Base-by-base conservation (phyloP, 1,140 invertebrate genomes). In the Rhizoglyphus robini region DNA sequence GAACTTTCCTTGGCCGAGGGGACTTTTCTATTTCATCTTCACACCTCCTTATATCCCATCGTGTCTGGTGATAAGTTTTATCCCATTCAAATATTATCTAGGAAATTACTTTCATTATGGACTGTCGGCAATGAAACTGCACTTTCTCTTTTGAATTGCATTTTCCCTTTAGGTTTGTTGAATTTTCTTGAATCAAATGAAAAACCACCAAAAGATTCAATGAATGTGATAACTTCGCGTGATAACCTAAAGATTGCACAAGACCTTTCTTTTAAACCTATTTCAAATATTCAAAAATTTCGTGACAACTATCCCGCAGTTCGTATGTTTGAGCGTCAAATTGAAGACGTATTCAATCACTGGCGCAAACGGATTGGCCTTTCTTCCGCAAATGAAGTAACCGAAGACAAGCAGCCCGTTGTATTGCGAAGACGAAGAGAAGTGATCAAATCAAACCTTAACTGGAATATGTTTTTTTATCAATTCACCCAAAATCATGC, bases 101-200 rank as follows among this genome's bases (percentile, higher is more conserved):
- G 96, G 15, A 93, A 97, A 78, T 78, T 99, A n/a, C 88, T 99
- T 62, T 88, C 88, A 20, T 79, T 99, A n/a, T 99, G 96, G 96
- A 83, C 95, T 0, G 93, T 90, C 15, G 90, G 90, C 57, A 93
- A 98, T 79, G 85, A 88, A 23, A 88, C 86, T 25, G 92, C 94
- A 0, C 87, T 90, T 81, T 86, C 87, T 31, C 77, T 99, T 18
- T 80, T 99, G 4, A 83, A 84, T 70, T 79, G 94, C 73, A 90
- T 95, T 65, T 82, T 98, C 58, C 66, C 76, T 25, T 47, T 69
- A 20, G 83, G 92, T 94, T 79, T 76, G 76, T 73, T 65, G 13
- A 64, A 69, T 38, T 66, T 59, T 71, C 49, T 70, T 2, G 65
- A 70, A 25, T 66, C 54, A 13, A 63, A 29, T n/a, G 65, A 71